phyloP scores from a whole-genome alignment of 2,113 vertebrate genomes.

The Ptyas mucosa region DNA sequence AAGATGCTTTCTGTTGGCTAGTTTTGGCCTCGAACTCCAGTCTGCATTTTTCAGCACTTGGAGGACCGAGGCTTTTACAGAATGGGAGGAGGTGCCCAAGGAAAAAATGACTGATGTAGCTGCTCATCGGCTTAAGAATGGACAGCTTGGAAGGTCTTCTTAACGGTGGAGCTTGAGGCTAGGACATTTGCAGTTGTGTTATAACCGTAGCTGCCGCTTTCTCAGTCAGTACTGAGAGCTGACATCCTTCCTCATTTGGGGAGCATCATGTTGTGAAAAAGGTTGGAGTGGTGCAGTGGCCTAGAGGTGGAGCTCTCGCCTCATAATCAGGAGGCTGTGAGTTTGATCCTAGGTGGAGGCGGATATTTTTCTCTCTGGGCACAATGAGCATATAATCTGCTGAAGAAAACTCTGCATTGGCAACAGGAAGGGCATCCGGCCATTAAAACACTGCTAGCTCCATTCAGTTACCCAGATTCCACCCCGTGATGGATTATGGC shows the following conservation, averaged over 20 bases:
- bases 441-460: too few species aligned
- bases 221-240: neutral
- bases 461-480: too few species aligned
- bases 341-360: too few species aligned
- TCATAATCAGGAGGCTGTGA: too few species aligned
- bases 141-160: neutral
- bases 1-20: neutral
- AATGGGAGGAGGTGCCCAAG: neutral
- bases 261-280: neutral
- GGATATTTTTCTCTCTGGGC: too few species aligned
- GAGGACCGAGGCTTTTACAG: neutral
- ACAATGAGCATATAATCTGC: too few species aligned
- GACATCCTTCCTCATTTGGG: neutral
- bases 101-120: neutral
- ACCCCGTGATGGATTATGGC: too few species aligned
- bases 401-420: too few species aligned
- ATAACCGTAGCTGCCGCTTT: neutral
- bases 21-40: neutral
- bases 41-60: neutral
- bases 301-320: too few species aligned
- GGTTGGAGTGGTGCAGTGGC: neutral
- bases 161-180: neutral
- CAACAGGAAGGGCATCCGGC: too few species aligned
- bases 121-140: too few species aligned
- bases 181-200: neutral